These are phyloP conservation scores for Lycodopsis pacificus DNA, from an alignment of 2,797 vertebrate genomes.

Conservation along the genomic window DNA sequence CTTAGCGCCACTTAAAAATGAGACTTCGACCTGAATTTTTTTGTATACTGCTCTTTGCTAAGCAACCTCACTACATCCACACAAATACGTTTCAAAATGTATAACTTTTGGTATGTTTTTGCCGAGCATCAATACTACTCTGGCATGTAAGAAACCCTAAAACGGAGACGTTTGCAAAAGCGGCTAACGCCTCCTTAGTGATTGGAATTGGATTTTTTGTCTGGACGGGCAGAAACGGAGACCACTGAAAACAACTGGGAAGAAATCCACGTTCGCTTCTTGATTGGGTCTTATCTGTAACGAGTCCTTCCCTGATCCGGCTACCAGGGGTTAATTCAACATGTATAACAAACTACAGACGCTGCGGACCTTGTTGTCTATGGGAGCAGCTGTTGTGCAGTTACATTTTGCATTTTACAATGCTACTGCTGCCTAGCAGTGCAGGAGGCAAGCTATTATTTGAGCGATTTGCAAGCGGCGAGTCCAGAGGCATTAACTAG, in stretches of 20 bases:
- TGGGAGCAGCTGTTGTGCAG: too few relatives aligned
- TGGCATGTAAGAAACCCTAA: not conserved
- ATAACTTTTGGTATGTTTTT: not conserved
- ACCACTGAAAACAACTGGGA: not conserved
- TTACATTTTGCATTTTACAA: too few relatives aligned
- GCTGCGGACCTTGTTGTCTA: too few relatives aligned
- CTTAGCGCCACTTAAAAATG: not conserved
- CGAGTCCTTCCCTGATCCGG: too few relatives aligned
- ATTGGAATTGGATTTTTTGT: not conserved
- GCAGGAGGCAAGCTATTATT: not conserved
- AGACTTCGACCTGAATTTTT: not conserved
- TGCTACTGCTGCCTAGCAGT: too few relatives aligned
- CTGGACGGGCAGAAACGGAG: not conserved
- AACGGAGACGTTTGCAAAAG: not conserved
- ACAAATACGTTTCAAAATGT: not conserved
- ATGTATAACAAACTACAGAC: not conserved
- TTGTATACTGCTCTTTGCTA: not conserved
- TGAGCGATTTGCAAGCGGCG: not conserved
- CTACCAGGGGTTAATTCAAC: not conserved
- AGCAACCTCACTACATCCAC: not conserved
- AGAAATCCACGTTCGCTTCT: too few relatives aligned
- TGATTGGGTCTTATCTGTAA: too few relatives aligned
- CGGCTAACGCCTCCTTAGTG: not conserved
- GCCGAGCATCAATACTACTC: not conserved
- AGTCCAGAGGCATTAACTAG: not conserved